phyloP scores from a whole-genome alignment of 2,113 vertebrate genomes.

The Nycticorax nycticorax region DNA sequence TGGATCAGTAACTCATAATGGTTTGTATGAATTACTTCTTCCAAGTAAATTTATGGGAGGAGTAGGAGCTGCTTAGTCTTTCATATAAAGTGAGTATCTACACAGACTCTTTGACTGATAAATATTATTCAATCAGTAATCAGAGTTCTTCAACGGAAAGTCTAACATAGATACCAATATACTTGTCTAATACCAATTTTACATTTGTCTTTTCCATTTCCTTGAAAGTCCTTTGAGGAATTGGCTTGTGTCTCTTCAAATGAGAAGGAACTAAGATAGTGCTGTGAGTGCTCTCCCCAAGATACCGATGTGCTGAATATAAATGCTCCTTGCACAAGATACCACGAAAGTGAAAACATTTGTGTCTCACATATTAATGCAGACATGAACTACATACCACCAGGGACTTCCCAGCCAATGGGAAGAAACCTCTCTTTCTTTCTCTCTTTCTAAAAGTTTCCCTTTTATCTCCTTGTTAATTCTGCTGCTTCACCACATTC shows the following conservation, averaged over 20 bases:
- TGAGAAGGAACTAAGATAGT: not conserved
- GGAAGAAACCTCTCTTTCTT: not conserved
- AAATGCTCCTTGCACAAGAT: not conserved
- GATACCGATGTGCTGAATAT: not conserved
- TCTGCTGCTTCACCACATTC: not conserved
- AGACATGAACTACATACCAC: not conserved
- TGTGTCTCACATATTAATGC: not conserved
- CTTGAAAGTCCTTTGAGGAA: not conserved
- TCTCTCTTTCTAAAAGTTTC: not conserved
- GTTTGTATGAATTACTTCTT: not conserved
- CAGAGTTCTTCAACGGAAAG: not conserved
- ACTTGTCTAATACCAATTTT: not conserved
- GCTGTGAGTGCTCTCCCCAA: not conserved
- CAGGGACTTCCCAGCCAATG: not conserved
- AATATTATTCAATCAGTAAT: not conserved
- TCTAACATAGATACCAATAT: not conserved
- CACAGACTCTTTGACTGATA: not conserved
- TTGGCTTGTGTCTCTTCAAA: not conserved
- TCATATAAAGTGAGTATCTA: not conserved
- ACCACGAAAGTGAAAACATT: not conserved
- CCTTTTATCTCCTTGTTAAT: not conserved
- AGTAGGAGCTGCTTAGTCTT: not conserved
- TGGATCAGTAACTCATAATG: not conserved
- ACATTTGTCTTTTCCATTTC: not conserved
- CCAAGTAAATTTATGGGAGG: not conserved